Percentiles rank a stretch among this genome's conserved stretches.
Evolutionary conservation across 2,797 vertebrate genomes (phyloP).

Genomic region (Chaetophractus vellerosus): DNA sequence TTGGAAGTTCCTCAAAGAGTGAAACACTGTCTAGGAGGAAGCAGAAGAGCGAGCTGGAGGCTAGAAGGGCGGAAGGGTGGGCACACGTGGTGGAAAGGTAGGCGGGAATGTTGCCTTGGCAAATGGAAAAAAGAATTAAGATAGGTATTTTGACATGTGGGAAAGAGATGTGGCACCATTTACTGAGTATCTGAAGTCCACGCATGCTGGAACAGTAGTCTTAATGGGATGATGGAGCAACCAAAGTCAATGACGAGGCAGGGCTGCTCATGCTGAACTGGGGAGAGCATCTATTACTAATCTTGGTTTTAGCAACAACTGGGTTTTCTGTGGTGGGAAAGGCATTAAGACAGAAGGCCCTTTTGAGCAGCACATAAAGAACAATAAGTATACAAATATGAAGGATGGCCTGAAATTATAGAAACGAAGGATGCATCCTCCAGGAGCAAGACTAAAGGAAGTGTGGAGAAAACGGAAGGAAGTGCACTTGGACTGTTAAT

Average conservation of each 20-base stretch:
- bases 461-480: slow-evolving; percentile 54
- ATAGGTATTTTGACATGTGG: background rate
- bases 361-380: slow-evolving; percentile 99
- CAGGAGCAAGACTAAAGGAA: slow-evolving; percentile 92
- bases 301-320: slow-evolving; percentile 97
- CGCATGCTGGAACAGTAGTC: too few relatives aligned
- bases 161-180: background rate
- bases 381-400: slow-evolving; percentile 97
- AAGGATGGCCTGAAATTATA: slow-evolving; percentile 98
- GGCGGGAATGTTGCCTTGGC: background rate
- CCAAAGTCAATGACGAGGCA: slow-evolving; percentile 95
- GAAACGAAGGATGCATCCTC: slow-evolving; percentile 98
- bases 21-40: too few relatives aligned
- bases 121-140: background rate
- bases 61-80: too few relatives aligned
- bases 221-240: too few relatives aligned
- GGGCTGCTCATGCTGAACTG: slow-evolving; percentile 93
- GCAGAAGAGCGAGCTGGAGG: too few relatives aligned
- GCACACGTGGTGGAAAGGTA: too few relatives aligned
- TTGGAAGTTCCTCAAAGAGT: too few relatives aligned
- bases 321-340: slow-evolving; percentile 98
- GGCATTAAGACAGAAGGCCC: slow-evolving; percentile 99
- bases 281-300: slow-evolving; percentile 93
- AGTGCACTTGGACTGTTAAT: slow-evolving; percentile 85
- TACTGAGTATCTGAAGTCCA: too few relatives aligned